These are phyloP conservation scores for Tenthredo notha DNA, from an alignment of 2,888 invertebrate genomes.

Conservation along the genomic window DNA sequence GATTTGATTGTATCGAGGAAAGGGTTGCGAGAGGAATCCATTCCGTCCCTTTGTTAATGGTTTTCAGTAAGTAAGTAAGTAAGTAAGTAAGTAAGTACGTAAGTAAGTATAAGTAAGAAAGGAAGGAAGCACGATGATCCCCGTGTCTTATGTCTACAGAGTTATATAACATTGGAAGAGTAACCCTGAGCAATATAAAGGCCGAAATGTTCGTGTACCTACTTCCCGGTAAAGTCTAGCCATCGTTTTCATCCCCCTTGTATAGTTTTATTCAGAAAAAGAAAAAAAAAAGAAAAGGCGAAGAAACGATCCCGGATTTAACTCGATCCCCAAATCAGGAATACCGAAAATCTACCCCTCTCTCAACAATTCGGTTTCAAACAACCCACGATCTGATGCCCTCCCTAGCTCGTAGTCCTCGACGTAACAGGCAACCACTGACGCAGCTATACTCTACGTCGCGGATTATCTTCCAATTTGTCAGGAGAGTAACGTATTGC, in stretches of 20 bases:
- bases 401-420: background rate
- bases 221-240: background rate
- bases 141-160: conserved; percentile 5
- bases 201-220: background rate
- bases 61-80: background rate
- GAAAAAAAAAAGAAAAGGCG: background rate
- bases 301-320: background rate
- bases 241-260: conserved; percentile 7
- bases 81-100: background rate
- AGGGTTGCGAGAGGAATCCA: background rate
- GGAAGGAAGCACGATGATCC: background rate
- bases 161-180: conserved; percentile 22
- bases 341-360: conserved; percentile 15
- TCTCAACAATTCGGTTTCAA: conserved; percentile 8
- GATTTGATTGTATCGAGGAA: background rate
- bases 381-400: conserved; percentile 9
- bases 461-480: conserved; percentile 68
- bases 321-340: background rate
- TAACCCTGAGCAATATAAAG: conserved; percentile 9
- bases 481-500: conserved; percentile 64
- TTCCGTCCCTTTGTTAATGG: background rate
- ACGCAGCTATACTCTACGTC: conserved; percentile 47
- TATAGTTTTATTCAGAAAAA: background rate
- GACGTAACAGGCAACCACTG: conserved; percentile 28
- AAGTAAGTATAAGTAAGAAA: background rate